A percentile compares a stretch with the other conserved stretches of the same genome.
Conservation (phyloP, 30 jellyfish, hydroid and myxozoan genomes). For the Aurelia coerulea region DNA sequence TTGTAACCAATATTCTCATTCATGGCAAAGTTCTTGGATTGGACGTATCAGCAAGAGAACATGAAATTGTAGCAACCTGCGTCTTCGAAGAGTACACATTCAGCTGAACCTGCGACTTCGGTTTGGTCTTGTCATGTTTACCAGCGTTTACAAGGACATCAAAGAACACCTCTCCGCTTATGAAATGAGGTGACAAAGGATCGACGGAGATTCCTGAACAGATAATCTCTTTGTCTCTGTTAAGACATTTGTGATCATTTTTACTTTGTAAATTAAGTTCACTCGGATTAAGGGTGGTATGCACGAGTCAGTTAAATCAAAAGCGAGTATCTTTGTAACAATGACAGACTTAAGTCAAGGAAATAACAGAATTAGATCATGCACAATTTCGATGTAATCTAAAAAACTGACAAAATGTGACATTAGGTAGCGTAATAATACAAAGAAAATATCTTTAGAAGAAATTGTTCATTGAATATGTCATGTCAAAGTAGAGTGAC, state of each 20-base stretch:
- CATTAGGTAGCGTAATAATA: no score
- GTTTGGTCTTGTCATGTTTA: not conserved
- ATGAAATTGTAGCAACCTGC: not conserved
- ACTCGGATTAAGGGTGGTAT: slow-evolving; percentile 47
- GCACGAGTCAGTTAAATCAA: slow-evolving; percentile 58
- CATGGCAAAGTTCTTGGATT: not conserved
- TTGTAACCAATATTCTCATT: slow-evolving; percentile 5
- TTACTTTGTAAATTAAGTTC: slow-evolving; percentile 52
- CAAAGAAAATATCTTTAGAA: no score
- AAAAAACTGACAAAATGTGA: no score
- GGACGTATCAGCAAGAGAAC: not conserved
- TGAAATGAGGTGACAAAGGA: slow-evolving; percentile 43
- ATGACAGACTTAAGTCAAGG: slow-evolving; percentile 32
- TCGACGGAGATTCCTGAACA: slow-evolving; percentile 40
- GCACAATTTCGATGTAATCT: no score
- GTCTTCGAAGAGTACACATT: no score
- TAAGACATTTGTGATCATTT: slow-evolving; percentile 30
- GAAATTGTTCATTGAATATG: no score
- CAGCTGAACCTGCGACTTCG: no score
- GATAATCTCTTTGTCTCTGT: slow-evolving; percentile 50
- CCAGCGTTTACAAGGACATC: slow-evolving; percentile 5
- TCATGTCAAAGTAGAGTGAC: no score
- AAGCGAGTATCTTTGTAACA: slow-evolving; percentile 3
- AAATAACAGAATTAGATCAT: no score
- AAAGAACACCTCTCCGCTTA: slow-evolving; percentile 37